A percentile compares a stretch with the other conserved stretches of the same genome.
These are phyloP conservation scores for Galerucella nymphaeae DNA, from an alignment of 2,888 invertebrate species.

Conservation along the genomic window DNA sequence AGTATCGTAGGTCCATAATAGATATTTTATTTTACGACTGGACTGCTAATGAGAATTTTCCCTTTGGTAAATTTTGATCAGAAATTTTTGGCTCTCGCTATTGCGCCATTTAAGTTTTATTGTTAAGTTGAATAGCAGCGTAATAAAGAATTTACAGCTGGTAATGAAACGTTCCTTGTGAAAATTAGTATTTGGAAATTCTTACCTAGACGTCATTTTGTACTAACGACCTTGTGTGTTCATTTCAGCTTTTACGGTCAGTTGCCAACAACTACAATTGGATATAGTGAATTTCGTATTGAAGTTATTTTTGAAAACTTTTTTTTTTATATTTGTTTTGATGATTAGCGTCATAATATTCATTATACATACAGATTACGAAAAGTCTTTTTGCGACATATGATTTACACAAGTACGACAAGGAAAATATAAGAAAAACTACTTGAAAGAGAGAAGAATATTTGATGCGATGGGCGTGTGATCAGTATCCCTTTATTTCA, in stretches of 20 bases:
- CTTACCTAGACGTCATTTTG: slow-evolving; percentile 1
- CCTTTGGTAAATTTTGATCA: not conserved
- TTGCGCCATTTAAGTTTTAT: not conserved
- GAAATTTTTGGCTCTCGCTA: slow-evolving; percentile 1
- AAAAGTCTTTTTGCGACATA: too few relatives aligned
- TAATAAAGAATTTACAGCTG: not conserved
- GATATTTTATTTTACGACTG: slow-evolving; percentile 2
- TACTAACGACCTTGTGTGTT: not conserved
- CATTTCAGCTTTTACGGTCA: not conserved
- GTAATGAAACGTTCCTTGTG: slow-evolving; percentile 4
- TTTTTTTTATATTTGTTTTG: not conserved
- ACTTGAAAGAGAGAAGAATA: too few relatives aligned
- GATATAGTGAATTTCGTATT: not conserved
- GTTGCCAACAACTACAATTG: not conserved
- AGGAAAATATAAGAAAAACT: too few relatives aligned
- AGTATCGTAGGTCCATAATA: not conserved
- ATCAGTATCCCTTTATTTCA: too few relatives aligned
- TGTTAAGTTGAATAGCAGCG: slow-evolving; percentile 4
- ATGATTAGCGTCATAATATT: too few relatives aligned
- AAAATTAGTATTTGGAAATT: not conserved
- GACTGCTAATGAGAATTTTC: not conserved
- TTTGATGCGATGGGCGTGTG: too few relatives aligned
- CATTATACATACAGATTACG: too few relatives aligned
- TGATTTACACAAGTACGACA: too few relatives aligned
- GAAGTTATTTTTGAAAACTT: not conserved